Evolutionary conservation across 2,888 invertebrate species (phyloP).

Genomic region (Girardia tigrina): DNA sequence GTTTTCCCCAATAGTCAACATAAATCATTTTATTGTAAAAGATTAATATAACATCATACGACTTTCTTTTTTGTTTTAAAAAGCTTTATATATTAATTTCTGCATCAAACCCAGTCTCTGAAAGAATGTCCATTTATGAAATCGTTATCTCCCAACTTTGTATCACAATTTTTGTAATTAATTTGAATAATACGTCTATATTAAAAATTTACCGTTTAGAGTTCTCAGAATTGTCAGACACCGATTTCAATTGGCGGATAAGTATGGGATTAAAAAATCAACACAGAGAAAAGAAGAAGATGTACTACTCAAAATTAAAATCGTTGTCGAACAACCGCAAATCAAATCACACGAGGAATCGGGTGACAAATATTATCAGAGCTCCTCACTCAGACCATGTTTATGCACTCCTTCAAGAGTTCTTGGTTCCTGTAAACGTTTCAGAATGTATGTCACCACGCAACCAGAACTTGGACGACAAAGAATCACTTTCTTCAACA

Average conservation of each 20-base stretch:
- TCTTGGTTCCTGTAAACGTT: not conserved
- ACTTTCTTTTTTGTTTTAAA: not conserved
- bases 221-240: not conserved
- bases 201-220: not conserved
- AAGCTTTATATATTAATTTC: no score
- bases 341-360: not conserved
- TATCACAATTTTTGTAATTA: no score
- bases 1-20: no score
- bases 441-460: not conserved
- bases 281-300: not conserved
- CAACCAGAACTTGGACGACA: not conserved
- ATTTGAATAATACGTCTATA: not conserved
- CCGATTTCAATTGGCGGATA: not conserved
- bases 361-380: not conserved
- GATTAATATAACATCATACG: no score
- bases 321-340: not conserved
- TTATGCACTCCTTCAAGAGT: not conserved
- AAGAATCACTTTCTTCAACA: constrained; percentile 1
- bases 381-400: constrained; percentile 13
- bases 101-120: not conserved
- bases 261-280: constrained; percentile 6
- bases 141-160: not conserved
- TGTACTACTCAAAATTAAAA: not conserved
- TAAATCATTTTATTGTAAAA: no score
- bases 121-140: not conserved